phyloP scores from a whole-genome alignment of 2,797 vertebrate genomes.

The Atherinosoma microstoma region DNA sequence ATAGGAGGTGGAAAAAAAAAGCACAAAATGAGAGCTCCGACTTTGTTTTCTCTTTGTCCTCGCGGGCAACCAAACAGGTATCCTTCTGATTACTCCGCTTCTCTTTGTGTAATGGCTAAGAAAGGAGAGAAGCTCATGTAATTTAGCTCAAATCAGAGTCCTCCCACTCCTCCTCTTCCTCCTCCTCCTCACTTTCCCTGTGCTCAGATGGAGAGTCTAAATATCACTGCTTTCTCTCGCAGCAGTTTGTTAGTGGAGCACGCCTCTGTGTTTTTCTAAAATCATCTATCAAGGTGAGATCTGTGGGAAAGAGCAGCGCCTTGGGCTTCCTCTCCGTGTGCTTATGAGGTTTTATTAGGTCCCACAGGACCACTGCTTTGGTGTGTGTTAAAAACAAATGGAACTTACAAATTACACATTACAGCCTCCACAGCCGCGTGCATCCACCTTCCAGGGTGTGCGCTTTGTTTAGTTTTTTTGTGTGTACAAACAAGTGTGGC shows the following conservation, averaged over 20 bases:
- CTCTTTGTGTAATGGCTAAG: conserved; percentile 61
- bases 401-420: conserved; percentile 83
- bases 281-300: conserved; percentile 82
- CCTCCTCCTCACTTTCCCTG: conserved; percentile 55
- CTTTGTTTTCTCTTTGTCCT: conserved; percentile 44
- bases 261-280: conserved; percentile 76
- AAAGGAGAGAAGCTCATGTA: conserved; percentile 62
- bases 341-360: conserved; percentile 81
- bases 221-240: conserved; percentile 66
- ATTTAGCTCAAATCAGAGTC: conserved; percentile 68
- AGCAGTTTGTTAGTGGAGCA: conserved; percentile 76
- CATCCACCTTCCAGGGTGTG: conserved; percentile 15
- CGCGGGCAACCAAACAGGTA: conserved; percentile 55
- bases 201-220: conserved; percentile 63
- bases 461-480: background rate
- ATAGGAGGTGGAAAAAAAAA: conserved; percentile 18
- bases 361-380: conserved; percentile 73
- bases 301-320: conserved; percentile 77
- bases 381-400: conserved; percentile 82
- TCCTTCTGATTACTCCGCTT: conserved; percentile 61
- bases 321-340: conserved; percentile 73
- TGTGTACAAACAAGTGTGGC: conserved; percentile 40
- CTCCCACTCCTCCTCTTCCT: conserved; percentile 27
- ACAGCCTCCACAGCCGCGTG: conserved; percentile 62
- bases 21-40: conserved; percentile 5